phyloP scores from a whole-genome alignment of 2,797 vertebrate genomes.

The Mus minutoides region DNA sequence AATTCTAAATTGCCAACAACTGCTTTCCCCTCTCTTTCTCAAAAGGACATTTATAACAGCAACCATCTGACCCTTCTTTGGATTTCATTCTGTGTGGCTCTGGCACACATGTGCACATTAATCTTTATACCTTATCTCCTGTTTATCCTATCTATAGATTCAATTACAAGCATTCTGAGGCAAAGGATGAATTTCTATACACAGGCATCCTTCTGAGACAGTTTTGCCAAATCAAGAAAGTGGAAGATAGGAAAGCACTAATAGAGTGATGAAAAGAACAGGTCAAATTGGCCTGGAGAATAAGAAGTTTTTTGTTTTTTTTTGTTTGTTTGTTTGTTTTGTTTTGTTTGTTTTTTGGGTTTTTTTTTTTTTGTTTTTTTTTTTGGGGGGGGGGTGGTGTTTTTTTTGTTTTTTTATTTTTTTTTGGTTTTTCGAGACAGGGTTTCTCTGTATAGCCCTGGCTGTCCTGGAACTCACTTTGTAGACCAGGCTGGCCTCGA shows the following conservation, averaged over 20 bases:
- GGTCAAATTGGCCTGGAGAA: not conserved
- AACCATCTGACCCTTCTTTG: not conserved
- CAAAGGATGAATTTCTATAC: not conserved
- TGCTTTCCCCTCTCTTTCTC: not conserved
- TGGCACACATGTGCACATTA: not conserved
- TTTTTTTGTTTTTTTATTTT: too few relatives aligned
- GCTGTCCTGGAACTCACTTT: too few relatives aligned
- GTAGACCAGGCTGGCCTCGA: too few relatives aligned
- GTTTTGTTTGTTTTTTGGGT: too few relatives aligned
- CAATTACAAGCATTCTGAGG: not conserved
- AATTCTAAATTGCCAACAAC: not conserved
- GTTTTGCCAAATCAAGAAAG: constrained; percentile 20
- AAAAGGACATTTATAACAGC: not conserved
- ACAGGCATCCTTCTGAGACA: not conserved
- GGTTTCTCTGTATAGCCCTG: too few relatives aligned
- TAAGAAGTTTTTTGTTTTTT: not conserved
- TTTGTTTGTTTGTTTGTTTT: too few relatives aligned
- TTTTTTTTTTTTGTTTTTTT: too few relatives aligned
- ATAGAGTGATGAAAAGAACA: not conserved
- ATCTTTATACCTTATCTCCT: not conserved
- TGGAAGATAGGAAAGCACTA: not conserved
- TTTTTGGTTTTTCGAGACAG: too few relatives aligned
- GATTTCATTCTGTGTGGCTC: not conserved
- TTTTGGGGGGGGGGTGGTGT: too few relatives aligned
- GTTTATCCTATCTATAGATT: not conserved